These are phyloP conservation scores for Harpagus bidentatus DNA, from an alignment of 2,113 vertebrate species.

Conservation along the genomic window DNA sequence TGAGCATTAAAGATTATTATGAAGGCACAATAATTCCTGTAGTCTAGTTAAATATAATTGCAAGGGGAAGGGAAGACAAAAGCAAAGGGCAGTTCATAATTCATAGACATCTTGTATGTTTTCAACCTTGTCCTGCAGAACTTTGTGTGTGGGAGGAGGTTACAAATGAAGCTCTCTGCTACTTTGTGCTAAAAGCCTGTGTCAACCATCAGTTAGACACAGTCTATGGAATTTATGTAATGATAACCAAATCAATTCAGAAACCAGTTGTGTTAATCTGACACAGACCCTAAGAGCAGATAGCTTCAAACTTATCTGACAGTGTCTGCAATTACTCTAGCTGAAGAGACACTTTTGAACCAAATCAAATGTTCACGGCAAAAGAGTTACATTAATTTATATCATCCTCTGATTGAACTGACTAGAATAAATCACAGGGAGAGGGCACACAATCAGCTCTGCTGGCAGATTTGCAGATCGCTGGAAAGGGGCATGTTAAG, in stretches of 20 bases:
- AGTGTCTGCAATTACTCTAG: constrained; percentile 31
- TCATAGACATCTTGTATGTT: neutral
- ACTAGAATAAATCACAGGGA: constrained; percentile 45
- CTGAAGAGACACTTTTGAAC: constrained; percentile 43
- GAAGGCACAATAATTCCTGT: constrained; percentile 1
- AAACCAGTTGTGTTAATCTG: constrained; percentile 31
- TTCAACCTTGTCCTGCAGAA: neutral
- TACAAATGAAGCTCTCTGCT: constrained; percentile 3
- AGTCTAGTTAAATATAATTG: constrained; percentile 25
- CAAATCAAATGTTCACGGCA: constrained; percentile 8
- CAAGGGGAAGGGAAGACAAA: neutral
- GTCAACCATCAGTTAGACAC: neutral
- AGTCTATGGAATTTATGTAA: constrained; percentile 15
- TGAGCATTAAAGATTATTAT: constrained; percentile 3
- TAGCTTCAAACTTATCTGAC: constrained; percentile 24
- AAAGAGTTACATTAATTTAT: constrained; percentile 47
- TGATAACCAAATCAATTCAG: constrained; percentile 49
- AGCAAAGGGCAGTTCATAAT: constrained; percentile 27
- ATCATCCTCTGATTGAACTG: constrained; percentile 43
- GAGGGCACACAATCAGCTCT: constrained; percentile 12
- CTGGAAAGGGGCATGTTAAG: constrained; percentile 3
- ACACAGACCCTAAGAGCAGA: neutral
- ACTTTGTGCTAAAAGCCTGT: neutral
- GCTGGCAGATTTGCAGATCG: constrained; percentile 42
- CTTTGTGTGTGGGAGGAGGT: constrained; percentile 13